Percentiles rank a stretch among this genome's conserved stretches.
Evolutionary conservation across 2,113 vertebrate species (phyloP).

Genomic region (Poeciliopsis turrubarensis): DNA sequence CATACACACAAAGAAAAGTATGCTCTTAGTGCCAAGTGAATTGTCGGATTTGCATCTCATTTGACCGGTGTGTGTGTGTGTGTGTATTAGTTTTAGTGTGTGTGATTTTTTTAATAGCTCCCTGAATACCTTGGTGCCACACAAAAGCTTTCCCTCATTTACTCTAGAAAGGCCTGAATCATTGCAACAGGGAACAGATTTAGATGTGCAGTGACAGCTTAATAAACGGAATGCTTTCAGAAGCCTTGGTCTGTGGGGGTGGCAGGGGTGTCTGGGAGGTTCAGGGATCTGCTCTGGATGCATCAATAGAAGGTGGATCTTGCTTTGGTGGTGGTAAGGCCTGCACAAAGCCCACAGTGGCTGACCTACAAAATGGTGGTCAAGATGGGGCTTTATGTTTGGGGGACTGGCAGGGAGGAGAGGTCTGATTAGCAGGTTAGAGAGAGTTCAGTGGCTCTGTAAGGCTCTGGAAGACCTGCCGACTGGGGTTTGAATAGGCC

Average conservation of each 20-base stretch:
- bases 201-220: constrained; percentile 96
- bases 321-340: constrained; percentile 66
- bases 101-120: constrained; percentile 68
- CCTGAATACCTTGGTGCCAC: constrained; percentile 88
- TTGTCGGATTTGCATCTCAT: constrained; percentile 96
- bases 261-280: constrained; percentile 59
- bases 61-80: constrained; percentile 74
- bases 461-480: constrained; percentile 70
- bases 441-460: constrained; percentile 76
- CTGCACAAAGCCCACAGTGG: constrained; percentile 76
- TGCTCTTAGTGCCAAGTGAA: constrained; percentile 88
- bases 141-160: constrained; percentile 80
- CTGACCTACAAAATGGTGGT: constrained; percentile 85
- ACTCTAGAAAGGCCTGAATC: constrained; percentile 58
- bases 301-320: constrained; percentile 78
- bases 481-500: constrained; percentile 68
- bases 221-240: constrained; percentile 88
- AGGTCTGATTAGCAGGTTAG: constrained; percentile 81
- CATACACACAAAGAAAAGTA: constrained; percentile 58
- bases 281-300: constrained; percentile 61
- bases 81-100: constrained; percentile 60
- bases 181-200: constrained; percentile 93
- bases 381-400: constrained; percentile 79
- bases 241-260: constrained; percentile 71
- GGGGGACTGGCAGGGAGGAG: constrained; percentile 76